A percentile compares a stretch with the other conserved stretches of the same genome.
Conservation (phyloP, 2,888 invertebrate genomes). For the Emesis russula region DNA sequence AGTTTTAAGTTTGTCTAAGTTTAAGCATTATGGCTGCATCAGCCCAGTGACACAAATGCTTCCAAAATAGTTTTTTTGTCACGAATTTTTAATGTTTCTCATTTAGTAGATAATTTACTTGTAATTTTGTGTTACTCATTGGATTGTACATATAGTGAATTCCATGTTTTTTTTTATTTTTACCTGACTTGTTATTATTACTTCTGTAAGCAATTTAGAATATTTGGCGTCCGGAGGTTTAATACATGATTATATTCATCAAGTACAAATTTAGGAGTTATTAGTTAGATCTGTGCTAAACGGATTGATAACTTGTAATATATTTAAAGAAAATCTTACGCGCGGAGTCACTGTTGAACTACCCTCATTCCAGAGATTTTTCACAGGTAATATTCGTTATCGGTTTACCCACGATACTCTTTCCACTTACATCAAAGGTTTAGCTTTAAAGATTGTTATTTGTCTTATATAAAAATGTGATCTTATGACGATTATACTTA, state of each 20-base stretch:
- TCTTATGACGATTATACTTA: constrained; percentile 95
- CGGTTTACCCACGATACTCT: constrained; percentile 91
- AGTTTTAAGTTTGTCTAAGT: constrained; percentile 89
- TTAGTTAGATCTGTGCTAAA: constrained; percentile 84
- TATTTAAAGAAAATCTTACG: constrained; percentile 25
- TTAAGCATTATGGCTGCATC: constrained; percentile 90
- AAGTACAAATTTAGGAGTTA: constrained; percentile 94
- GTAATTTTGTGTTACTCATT: constrained; percentile 91
- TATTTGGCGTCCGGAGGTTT: constrained; percentile 92
- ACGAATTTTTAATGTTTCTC: constrained; percentile 93
- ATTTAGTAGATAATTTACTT: constrained; percentile 93
- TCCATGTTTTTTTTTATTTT: constrained; percentile 86
- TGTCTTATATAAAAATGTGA: constrained; percentile 96
- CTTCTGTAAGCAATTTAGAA: constrained; percentile 91
- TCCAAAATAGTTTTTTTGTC: constrained; percentile 93
- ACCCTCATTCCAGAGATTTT: constrained; percentile 92
- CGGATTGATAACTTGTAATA: constrained; percentile 12
- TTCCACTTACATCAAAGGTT: constrained; percentile 93
- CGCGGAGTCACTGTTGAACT: constrained; percentile 91
- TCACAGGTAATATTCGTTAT: constrained; percentile 90
- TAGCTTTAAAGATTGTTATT: constrained; percentile 96
- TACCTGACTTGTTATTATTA: constrained; percentile 89
- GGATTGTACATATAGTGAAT: constrained; percentile 91
- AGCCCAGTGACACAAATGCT: constrained; percentile 93
- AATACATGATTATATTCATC: constrained; percentile 92